These are phyloP conservation scores for Synanthedon myopaeformis DNA, from an alignment of 2,888 invertebrate species.

Conservation along the genomic window DNA sequence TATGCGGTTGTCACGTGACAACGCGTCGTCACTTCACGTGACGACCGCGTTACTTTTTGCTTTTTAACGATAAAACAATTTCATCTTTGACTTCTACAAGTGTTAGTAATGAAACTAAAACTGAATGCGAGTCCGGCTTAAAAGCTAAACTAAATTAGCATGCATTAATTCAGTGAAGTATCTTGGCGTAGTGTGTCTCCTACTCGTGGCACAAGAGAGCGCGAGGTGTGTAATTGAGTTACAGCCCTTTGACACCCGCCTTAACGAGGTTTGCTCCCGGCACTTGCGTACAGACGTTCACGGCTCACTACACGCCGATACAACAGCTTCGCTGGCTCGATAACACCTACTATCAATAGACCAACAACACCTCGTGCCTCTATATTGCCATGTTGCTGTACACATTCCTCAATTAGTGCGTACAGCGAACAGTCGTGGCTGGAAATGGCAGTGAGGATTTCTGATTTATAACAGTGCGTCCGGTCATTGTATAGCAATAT, in stretches of 20 bases:
- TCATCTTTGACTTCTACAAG: not conserved
- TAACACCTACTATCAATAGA: not conserved
- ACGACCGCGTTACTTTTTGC: too few species aligned
- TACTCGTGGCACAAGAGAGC: constrained; percentile 14
- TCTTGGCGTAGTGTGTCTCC: not conserved
- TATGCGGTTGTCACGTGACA: too few species aligned
- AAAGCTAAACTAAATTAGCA: constrained; percentile 21
- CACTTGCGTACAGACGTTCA: constrained; percentile 27
- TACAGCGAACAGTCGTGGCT: too few species aligned
- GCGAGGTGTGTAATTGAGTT: constrained; percentile 63
- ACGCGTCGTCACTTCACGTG: too few species aligned
- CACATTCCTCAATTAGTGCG: too few species aligned
- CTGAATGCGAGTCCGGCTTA: constrained; percentile 11
- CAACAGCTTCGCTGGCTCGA: constrained; percentile 6
- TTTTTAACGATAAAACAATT: not conserved
- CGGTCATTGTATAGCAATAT: too few species aligned
- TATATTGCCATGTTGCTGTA: too few species aligned
- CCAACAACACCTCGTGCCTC: too few species aligned
- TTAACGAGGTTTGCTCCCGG: constrained; percentile 57
- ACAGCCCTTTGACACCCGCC: constrained; percentile 63
- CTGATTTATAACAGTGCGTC: too few species aligned
- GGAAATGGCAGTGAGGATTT: too few species aligned
- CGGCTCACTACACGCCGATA: constrained; percentile 7
- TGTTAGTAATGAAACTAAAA: constrained; percentile 1
- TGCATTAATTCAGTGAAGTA: constrained; percentile 18